Conservation (phyloP, 2,113 vertebrate genomes). For the Eublepharis macularius region DNA sequence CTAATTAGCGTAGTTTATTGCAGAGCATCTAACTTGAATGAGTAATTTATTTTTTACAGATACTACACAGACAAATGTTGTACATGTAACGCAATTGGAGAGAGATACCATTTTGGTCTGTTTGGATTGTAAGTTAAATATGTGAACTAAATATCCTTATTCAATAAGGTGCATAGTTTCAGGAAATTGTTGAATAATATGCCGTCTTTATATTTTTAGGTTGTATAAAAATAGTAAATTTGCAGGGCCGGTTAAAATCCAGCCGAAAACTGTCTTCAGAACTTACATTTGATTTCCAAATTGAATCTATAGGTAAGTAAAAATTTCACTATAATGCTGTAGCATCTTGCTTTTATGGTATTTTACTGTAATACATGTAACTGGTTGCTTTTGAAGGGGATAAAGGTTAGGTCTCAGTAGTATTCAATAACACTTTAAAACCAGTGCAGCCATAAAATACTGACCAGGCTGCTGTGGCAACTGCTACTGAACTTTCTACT, state of each 20-base stretch:
- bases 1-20: background rate
- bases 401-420: too few relatives aligned
- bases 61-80: constrained; percentile 91
- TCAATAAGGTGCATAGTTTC: constrained; percentile 3
- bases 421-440: too few relatives aligned
- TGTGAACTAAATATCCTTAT: constrained; percentile 13
- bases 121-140: constrained; percentile 89
- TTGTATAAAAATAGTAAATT: constrained; percentile 98
- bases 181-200: constrained; percentile 28
- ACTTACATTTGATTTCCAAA: constrained; percentile 98
- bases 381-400: background rate
- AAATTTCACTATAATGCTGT: background rate
- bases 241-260: constrained; percentile 95
- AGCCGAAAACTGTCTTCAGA: constrained; percentile 95
- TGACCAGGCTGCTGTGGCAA: too few relatives aligned
- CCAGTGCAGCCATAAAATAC: too few relatives aligned
- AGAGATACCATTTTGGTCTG: constrained; percentile 98
- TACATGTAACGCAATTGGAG: constrained; percentile 95
- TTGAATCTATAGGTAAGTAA: constrained; percentile 91
- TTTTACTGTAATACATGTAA: background rate
- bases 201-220: constrained; percentile 73
- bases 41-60: constrained; percentile 77
- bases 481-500: too few relatives aligned
- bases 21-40: constrained; percentile 10
- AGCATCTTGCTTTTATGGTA: background rate